These are phyloP conservation scores for Scaptomyza polygonia DNA, from an alignment of 2,888 invertebrate genomes.

Conservation along the genomic window DNA sequence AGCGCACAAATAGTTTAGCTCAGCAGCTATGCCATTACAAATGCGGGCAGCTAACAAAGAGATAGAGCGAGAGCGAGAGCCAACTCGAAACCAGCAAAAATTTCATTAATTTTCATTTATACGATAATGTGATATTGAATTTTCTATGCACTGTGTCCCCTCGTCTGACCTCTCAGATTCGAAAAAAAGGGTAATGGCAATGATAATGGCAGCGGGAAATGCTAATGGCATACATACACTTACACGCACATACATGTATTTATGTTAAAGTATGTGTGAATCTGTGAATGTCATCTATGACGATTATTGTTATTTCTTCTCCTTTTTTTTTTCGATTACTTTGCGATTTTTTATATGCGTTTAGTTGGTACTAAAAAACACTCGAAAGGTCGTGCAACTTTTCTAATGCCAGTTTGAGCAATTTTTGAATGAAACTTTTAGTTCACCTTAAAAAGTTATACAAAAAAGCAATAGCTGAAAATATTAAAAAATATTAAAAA, in stretches of 20 bases:
- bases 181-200: slow-evolving; percentile 59
- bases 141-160: slow-evolving; percentile 53
- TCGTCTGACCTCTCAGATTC: not conserved
- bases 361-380: slow-evolving; percentile 20
- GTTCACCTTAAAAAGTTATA: no score
- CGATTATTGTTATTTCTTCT: no score
- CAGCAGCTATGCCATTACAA: slow-evolving; percentile 39
- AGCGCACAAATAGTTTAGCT: slow-evolving; percentile 42
- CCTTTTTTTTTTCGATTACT: slow-evolving; percentile 51
- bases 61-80: not conserved
- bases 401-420: slow-evolving; percentile 28
- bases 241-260: not conserved
- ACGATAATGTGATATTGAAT: slow-evolving; percentile 73
- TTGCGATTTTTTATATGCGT: slow-evolving; percentile 39
- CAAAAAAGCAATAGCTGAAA: no score
- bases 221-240: slow-evolving; percentile 55
- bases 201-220: slow-evolving; percentile 58
- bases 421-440: no score
- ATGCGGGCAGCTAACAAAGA: slow-evolving; percentile 19
- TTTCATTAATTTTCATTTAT: slow-evolving; percentile 73
- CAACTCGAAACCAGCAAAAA: slow-evolving; percentile 43
- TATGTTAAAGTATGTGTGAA: slow-evolving; percentile 4
- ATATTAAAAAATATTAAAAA: no score
- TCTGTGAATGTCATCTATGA: slow-evolving; percentile 36
- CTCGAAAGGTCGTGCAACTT: slow-evolving; percentile 29